Evolutionary conservation across 1,140 invertebrate genomes (phyloP), one percentile per base, ranked within the genome.

Genomic region (Heliconius congener): DNA sequence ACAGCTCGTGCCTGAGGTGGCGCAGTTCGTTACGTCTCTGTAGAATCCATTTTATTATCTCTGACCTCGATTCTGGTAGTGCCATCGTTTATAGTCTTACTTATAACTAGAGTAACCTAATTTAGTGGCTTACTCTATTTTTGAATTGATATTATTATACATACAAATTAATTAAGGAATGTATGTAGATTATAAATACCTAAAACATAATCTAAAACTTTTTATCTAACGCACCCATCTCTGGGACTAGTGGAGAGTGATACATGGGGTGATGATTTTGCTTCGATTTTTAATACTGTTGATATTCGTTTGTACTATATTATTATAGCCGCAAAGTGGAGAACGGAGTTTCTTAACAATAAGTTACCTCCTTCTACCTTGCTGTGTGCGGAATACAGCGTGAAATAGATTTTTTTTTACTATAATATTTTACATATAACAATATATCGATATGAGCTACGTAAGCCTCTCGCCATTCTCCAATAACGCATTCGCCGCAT

Each of bases 41-140:
- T 82, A 84, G 79, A 80, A 80, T 79, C 83, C 82, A 85, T 82
- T 87, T 86, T 82, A 86, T 88, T 86, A 85, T 83, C 76, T 82
- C 75, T 83, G 84, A 76, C 87, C 83, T 83, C 76, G 77, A 82
- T 88, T 83, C 71, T 73, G 73, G 55, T 72, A 74, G 74, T n/a
- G 23, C 74, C 52, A 75, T 76, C 66, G 23, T 55, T 76, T 76
- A 76, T 76, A 37, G 57, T 37, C 39, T 71, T 71, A 70, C 13
- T 71, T 70, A 70, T 76, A 18, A 71, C 57, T 70, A 71, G 37
- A 76, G 23, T 76, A 50, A 71, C 74, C 74, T 76, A 76, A 76
- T 76, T 76, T 23, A 66, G 27, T 66, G 13, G 13, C 60, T 30
- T 66, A 66, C 4, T 66, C 13, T 11, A 66, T 66, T 11, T 30